Percentiles rank a stretch among this genome's conserved stretches.
Conservation (phyloP, 2,888 invertebrate species). For the Drosophila parthenogenetica region DNA sequence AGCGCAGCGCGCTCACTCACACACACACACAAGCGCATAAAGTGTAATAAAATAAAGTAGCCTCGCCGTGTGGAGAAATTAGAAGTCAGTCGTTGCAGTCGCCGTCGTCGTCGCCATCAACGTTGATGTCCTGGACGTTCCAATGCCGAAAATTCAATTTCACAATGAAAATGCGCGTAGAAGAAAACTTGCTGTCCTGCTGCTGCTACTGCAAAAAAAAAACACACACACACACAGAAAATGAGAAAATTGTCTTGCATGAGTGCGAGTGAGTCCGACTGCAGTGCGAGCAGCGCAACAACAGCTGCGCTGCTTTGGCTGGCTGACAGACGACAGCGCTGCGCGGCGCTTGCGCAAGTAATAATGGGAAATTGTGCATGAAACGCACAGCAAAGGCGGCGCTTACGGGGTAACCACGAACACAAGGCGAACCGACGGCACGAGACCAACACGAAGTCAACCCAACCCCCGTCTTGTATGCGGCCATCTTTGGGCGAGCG, state of each 20-base stretch:
- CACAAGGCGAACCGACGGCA: constrained; percentile 29
- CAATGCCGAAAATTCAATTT: constrained; percentile 83
- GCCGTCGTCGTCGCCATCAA: constrained; percentile 22
- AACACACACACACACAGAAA: constrained; percentile 15
- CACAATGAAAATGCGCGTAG: constrained; percentile 72
- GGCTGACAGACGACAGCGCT: constrained; percentile 60
- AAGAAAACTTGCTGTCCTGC: constrained; percentile 70
- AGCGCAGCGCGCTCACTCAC: constrained; percentile 24
- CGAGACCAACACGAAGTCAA: constrained; percentile 33
- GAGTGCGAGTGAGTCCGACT: constrained; percentile 14
- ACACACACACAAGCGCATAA: constrained; percentile 46
- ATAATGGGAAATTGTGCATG: constrained; percentile 68
- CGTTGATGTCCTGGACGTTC: constrained; percentile 58
- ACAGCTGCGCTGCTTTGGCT: constrained; percentile 67
- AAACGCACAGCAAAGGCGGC: constrained; percentile 67
- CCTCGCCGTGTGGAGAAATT: constrained; percentile 69
- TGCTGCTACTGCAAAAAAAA: constrained; percentile 63
- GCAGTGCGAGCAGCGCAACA: constrained; percentile 20
- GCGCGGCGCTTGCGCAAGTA: constrained; percentile 75
- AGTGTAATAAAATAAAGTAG: constrained; percentile 84
- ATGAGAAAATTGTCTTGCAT: constrained; percentile 82
- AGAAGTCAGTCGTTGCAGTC: constrained; percentile 48
- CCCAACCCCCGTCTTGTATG: constrained; percentile 55
- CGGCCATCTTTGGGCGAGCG: constrained; percentile 67
- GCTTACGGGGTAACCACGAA: constrained; percentile 64